These are phyloP conservation scores for Anniella stebbinsi DNA, from an alignment of 2,797 vertebrate genomes.

Conservation along the genomic window DNA sequence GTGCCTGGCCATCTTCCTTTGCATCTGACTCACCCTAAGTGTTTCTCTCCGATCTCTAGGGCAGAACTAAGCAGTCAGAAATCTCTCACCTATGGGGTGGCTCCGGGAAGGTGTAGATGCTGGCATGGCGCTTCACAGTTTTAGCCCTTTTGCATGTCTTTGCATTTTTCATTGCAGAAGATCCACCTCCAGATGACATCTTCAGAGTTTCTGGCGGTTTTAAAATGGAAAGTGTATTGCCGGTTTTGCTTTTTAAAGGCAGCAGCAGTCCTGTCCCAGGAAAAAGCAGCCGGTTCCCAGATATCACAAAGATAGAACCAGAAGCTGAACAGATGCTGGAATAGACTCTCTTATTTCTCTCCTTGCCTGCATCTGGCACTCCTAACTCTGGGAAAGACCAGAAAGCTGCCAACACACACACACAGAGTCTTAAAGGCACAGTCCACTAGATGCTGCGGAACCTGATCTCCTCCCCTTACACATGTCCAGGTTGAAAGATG, in stretches of 20 bases:
- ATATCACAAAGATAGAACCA: conserved; percentile 37
- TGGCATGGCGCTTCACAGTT: conserved; percentile 83
- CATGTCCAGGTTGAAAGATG: fast-evolving
- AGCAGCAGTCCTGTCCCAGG: neutral
- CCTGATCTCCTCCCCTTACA: fast-evolving
- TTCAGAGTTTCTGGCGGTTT: conserved; percentile 7
- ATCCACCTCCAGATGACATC: conserved; percentile 80
- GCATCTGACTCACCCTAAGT: neutral
- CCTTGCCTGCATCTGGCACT: conserved; percentile 29
- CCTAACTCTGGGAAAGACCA: conserved; percentile 28
- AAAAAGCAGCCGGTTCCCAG: fast-evolving
- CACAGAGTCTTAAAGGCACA: conserved; percentile 69
- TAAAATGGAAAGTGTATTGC: neutral
- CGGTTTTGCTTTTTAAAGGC: neutral
- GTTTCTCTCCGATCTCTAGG: fast-evolving
- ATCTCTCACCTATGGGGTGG: conserved; percentile 85
- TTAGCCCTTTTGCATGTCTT: conserved; percentile 83
- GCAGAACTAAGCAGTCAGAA: neutral
- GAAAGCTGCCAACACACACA: conserved; percentile 28
- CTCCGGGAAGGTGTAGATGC: conserved; percentile 86
- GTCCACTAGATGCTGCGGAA: neutral
- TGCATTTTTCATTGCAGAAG: conserved; percentile 73
- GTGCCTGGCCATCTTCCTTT: neutral
- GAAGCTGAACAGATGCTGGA: conserved; percentile 35
- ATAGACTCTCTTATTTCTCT: neutral